Evolutionary conservation across 2,888 invertebrate genomes (phyloP).

Genomic region (Ectropis crepuscularia): DNA sequence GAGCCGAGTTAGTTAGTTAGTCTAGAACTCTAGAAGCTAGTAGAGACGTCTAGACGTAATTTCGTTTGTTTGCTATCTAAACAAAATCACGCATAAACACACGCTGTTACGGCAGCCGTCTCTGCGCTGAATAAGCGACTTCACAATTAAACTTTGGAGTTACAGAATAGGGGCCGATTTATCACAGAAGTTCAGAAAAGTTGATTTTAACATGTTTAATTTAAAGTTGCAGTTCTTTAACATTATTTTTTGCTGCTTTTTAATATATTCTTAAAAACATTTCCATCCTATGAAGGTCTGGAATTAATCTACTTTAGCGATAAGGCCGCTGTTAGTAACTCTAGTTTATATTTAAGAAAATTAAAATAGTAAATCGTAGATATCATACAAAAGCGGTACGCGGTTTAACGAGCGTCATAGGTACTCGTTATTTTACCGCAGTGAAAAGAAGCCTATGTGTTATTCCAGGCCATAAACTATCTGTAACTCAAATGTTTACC

Average conservation of each 20-base stretch:
- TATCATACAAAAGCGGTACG: too few species aligned
- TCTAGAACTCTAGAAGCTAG: not conserved
- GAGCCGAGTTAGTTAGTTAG: slow-evolving; percentile 2
- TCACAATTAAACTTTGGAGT: slow-evolving; percentile 24
- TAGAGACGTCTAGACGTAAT: slow-evolving; percentile 24
- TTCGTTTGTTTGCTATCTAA: slow-evolving; percentile 23
- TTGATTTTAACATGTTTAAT: slow-evolving; percentile 16
- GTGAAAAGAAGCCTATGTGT: too few species aligned
- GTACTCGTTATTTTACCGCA: too few species aligned
- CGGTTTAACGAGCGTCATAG: too few species aligned
- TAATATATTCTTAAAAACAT: too few species aligned
- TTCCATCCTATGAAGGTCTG: too few species aligned
- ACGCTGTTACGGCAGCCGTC: slow-evolving; percentile 15
- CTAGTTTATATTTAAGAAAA: too few species aligned
- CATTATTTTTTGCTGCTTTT: not conserved
- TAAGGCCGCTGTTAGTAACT: too few species aligned
- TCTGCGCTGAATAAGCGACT: slow-evolving; percentile 7
- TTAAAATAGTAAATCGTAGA: too few species aligned
- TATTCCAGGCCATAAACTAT: too few species aligned
- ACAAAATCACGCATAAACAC: slow-evolving; percentile 28
- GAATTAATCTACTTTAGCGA: too few species aligned
- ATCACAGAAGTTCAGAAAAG: slow-evolving; percentile 17
- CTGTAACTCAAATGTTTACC: too few species aligned
- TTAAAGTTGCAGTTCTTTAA: slow-evolving; percentile 6
- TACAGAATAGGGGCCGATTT: slow-evolving; percentile 14